These are phyloP conservation scores for Agrenia bidenticulata DNA, from an alignment of 2,888 invertebrate species.

Conservation along the genomic window DNA sequence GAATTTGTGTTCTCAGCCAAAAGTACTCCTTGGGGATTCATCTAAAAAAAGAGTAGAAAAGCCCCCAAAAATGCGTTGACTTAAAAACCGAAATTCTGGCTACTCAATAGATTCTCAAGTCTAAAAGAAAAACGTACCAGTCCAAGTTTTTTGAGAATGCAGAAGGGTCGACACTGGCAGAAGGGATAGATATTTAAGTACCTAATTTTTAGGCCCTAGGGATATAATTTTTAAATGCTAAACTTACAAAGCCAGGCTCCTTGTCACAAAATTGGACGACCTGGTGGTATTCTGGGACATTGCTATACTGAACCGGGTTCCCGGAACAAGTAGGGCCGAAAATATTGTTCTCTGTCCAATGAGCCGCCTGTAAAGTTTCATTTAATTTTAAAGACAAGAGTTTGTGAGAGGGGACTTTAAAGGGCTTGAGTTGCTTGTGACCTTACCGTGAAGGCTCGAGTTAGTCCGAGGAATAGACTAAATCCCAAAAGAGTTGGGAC, in stretches of 20 bases:
- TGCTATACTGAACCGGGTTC: not conserved
- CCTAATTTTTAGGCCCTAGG: not conserved
- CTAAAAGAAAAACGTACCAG: slow-evolving; percentile 1
- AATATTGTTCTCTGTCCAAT: slow-evolving; percentile 5
- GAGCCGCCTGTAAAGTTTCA: slow-evolving; percentile 2
- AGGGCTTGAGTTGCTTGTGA: too few species aligned
- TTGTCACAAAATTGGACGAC: not conserved
- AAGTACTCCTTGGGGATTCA: not conserved
- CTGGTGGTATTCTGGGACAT: not conserved
- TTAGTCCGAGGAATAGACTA: too few species aligned
- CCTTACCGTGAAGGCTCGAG: too few species aligned
- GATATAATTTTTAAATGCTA: not conserved
- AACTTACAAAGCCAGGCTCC: slow-evolving; percentile 3
- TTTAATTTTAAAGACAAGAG: too few species aligned
- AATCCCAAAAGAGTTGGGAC: too few species aligned
- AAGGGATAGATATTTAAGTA: not conserved
- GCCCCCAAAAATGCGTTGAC: too few species aligned
- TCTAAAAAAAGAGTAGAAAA: not conserved
- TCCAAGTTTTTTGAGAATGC: slow-evolving; percentile 9
- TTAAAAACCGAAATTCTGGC: not conserved
- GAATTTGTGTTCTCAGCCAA: not conserved
- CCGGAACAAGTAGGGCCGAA: slow-evolving; percentile 11
- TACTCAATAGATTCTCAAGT: not conserved
- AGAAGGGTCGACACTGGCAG: slow-evolving; percentile 10
- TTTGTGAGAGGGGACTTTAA: too few species aligned